Percentiles rank a stretch among this genome's conserved stretches.
Evolutionary conservation across 2,888 invertebrate species (phyloP).

Genomic region (Phalangium opilio): DNA sequence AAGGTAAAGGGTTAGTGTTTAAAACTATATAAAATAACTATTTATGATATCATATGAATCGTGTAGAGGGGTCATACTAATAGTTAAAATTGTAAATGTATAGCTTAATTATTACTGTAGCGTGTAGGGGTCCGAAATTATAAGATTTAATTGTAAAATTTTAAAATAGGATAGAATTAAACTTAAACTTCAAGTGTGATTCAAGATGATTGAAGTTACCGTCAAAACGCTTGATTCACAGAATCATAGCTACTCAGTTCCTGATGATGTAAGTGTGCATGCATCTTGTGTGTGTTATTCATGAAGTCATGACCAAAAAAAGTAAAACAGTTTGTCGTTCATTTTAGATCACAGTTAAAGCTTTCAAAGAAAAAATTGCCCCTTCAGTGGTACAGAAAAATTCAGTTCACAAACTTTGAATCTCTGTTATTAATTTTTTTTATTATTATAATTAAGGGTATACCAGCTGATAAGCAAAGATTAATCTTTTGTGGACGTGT

Average conservation of each 20-base stretch:
- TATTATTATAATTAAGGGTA: constrained; percentile 32
- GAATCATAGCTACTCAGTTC: constrained; percentile 63
- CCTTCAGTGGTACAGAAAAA: constrained; percentile 49
- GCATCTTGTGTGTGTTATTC: too few species aligned
- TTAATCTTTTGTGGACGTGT: constrained; percentile 91
- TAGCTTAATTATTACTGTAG: too few species aligned
- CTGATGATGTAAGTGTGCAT: constrained; percentile 58
- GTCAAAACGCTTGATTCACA: constrained; percentile 78
- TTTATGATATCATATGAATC: too few species aligned
- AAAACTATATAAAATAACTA: too few species aligned
- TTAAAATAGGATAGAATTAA: too few species aligned
- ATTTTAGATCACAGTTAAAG: constrained; percentile 55
- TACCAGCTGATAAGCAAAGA: constrained; percentile 66
- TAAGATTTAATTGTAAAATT: too few species aligned
- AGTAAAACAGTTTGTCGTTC: constrained; percentile 17
- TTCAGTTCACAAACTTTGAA: background rate
- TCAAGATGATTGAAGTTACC: constrained; percentile 48
- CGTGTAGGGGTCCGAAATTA: too few species aligned
- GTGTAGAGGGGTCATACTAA: too few species aligned
- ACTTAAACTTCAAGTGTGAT: too few species aligned
- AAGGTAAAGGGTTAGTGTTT: too few species aligned
- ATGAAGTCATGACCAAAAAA: too few species aligned
- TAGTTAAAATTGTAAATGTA: too few species aligned
- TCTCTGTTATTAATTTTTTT: background rate
- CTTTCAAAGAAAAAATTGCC: constrained; percentile 63